phyloP scores from a whole-genome alignment of 2,888 invertebrate genomes.

The Leucozona laternaria region DNA sequence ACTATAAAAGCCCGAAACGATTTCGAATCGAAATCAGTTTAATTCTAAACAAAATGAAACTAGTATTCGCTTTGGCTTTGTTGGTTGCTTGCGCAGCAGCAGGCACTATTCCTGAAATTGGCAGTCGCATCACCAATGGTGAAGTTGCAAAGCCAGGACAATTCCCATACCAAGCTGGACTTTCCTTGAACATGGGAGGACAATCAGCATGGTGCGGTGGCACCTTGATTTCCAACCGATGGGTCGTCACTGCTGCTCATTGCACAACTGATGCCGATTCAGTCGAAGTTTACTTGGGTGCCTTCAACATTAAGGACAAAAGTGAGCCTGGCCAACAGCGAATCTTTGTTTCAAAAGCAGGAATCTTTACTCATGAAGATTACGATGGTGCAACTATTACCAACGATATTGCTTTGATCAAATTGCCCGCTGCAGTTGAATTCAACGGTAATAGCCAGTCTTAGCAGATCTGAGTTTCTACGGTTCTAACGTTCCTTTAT shows the following conservation, averaged over 20 bases:
- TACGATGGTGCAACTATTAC: constrained; percentile 69
- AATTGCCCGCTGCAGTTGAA: constrained; percentile 73
- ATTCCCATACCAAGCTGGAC: constrained; percentile 77
- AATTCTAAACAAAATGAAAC: constrained; percentile 72
- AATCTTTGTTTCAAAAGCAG: constrained; percentile 63
- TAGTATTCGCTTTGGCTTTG: constrained; percentile 70
- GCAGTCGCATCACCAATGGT: constrained; percentile 77
- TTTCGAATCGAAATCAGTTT: constrained; percentile 1
- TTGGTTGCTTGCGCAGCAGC: constrained; percentile 73
- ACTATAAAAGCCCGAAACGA: constrained; percentile 5
- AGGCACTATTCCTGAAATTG: constrained; percentile 51
- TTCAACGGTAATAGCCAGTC: constrained; percentile 65
- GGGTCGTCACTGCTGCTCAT: constrained; percentile 79
- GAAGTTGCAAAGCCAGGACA: constrained; percentile 68
- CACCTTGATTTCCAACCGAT: constrained; percentile 77
- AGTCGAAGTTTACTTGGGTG: constrained; percentile 77
- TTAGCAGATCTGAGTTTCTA: neutral
- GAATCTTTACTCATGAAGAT: constrained; percentile 76
- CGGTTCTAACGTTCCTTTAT: neutral
- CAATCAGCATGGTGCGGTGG: constrained; percentile 78
- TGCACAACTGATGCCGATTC: constrained; percentile 75
- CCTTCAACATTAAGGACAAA: constrained; percentile 69
- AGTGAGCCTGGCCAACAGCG: constrained; percentile 76
- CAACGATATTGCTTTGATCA: constrained; percentile 80
- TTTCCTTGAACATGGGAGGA: constrained; percentile 42